phyloP scores from a whole-genome alignment of 1,140 invertebrate genomes.

The Lepidotrigona ventralis region DNA sequence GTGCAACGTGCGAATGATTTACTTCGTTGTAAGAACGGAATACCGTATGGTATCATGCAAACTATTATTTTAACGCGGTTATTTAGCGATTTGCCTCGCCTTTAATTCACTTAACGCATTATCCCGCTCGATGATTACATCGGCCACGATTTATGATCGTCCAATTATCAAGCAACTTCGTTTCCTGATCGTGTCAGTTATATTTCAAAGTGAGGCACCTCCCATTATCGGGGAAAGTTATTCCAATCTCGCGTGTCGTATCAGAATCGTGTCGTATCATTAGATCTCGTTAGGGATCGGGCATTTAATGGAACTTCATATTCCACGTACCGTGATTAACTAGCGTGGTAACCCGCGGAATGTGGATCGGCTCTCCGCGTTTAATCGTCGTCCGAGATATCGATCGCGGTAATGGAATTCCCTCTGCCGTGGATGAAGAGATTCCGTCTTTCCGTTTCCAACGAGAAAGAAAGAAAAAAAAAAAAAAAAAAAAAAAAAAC shows the following conservation, averaged over 20 bases:
- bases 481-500: too few relatives aligned
- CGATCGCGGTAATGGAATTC: conserved; percentile 50
- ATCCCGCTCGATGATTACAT: background rate
- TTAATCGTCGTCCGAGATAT: conserved; percentile 51
- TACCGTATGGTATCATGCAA: background rate
- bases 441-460: conserved; percentile 28
- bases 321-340: conserved; percentile 35
- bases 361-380: conserved; percentile 37
- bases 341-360: conserved; percentile 45
- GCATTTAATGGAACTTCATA: conserved; percentile 50
- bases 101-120: background rate
- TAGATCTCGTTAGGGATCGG: background rate
- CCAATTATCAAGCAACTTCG: background rate
- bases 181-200: background rate
- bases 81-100: background rate
- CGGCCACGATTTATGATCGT: background rate
- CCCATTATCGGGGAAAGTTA: background rate
- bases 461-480: background rate
- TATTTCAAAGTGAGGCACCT: background rate
- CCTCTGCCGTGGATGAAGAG: conserved; percentile 53
- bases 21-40: background rate
- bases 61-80: conserved; percentile 1
- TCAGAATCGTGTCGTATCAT: background rate
- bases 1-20: background rate
- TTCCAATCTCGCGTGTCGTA: background rate